Evolutionary conservation across 2,113 vertebrate species (phyloP).

Genomic region (Chitala chitala): DNA sequence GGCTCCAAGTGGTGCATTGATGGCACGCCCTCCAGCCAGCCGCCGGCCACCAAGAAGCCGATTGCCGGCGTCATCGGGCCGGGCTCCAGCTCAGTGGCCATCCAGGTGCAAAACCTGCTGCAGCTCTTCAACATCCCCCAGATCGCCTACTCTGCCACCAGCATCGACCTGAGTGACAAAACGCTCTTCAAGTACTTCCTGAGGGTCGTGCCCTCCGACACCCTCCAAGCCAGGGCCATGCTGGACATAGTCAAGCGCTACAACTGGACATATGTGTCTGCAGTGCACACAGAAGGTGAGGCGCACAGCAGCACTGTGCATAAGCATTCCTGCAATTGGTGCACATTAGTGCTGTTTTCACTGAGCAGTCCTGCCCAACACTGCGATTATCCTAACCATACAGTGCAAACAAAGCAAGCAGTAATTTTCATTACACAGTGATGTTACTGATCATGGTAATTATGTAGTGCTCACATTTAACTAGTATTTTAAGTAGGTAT

Average conservation of each 20-base stretch:
- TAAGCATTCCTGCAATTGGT: not conserved
- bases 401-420: not conserved
- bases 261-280: conserved; percentile 96
- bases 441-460: not conserved
- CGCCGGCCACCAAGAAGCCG: conserved; percentile 77
- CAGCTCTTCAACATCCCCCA: conserved; percentile 95
- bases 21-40: conserved; percentile 65
- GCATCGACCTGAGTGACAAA: conserved; percentile 92
- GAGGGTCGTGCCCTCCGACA: conserved; percentile 88
- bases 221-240: conserved; percentile 84
- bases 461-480: not conserved
- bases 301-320: too few relatives aligned
- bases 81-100: conserved; percentile 91
- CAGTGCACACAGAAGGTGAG: conserved; percentile 93
- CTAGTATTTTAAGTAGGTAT: not conserved
- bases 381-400: not conserved
- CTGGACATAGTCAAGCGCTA: conserved; percentile 89
- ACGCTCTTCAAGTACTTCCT: conserved; percentile 92
- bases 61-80: conserved; percentile 93
- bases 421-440: not conserved
- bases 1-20: conserved; percentile 81
- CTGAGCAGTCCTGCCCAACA: not conserved
- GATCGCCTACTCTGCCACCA: conserved; percentile 91
- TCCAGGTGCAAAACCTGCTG: conserved; percentile 91
- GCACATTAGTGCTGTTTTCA: not conserved